Evolutionary conservation across 2,888 invertebrate species (phyloP).

Genomic region (Andrena praecox): DNA sequence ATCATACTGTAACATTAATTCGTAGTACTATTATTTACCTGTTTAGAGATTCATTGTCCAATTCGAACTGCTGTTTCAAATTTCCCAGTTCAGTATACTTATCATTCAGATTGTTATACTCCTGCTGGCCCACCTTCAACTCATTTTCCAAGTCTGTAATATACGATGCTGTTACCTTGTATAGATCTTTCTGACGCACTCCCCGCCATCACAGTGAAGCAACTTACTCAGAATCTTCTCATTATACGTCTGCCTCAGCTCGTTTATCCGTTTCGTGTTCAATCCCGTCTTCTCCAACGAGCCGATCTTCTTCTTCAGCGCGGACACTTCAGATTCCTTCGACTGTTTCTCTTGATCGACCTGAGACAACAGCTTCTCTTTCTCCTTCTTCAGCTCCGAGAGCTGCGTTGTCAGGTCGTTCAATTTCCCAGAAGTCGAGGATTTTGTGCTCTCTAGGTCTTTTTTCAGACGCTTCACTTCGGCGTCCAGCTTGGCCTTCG

Average conservation of each 20-base stretch:
- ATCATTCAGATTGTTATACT: constrained; percentile 92
- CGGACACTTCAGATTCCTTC: constrained; percentile 91
- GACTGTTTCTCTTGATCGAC: constrained; percentile 91
- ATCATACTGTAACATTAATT: background rate
- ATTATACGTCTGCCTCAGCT: constrained; percentile 89
- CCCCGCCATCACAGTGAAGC: constrained; percentile 1
- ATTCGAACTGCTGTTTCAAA: constrained; percentile 92
- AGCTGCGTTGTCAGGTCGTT: constrained; percentile 86
- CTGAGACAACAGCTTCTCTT: constrained; percentile 89
- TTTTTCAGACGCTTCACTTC: constrained; percentile 88
- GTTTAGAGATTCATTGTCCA: constrained; percentile 92
- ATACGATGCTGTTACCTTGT: constrained; percentile 49
- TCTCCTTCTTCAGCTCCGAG: constrained; percentile 86
- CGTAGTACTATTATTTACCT: constrained; percentile 85
- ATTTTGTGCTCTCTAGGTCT: constrained; percentile 86
- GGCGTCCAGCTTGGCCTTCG: constrained; percentile 86
- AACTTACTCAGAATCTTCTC: constrained; percentile 89
- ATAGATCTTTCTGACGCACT: constrained; percentile 10
- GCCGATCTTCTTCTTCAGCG: constrained; percentile 91
- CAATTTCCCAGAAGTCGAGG: constrained; percentile 84
- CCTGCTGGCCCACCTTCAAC: constrained; percentile 89
- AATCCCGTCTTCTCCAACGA: constrained; percentile 88
- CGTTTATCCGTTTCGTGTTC: constrained; percentile 88
- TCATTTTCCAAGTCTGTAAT: constrained; percentile 88
- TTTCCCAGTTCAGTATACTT: constrained; percentile 94